Percentiles rank a stretch among this genome's conserved stretches.
Conservation (phyloP, 2,797 vertebrate species). For the Gorsachius magnificus region DNA sequence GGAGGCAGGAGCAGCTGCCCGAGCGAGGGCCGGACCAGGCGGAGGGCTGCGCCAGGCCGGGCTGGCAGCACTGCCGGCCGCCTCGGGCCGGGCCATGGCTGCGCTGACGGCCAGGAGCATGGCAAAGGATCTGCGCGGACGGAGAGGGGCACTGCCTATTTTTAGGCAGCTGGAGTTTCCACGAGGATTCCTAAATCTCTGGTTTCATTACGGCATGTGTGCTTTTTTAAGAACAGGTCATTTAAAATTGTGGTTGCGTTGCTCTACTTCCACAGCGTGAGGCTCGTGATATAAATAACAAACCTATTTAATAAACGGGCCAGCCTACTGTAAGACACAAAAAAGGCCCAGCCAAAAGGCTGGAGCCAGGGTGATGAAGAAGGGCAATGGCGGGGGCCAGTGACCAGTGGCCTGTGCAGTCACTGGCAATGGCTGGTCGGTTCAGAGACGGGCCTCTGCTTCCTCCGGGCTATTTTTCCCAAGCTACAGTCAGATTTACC, state of each 20-base stretch:
- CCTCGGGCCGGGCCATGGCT: neutral
- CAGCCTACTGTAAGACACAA: neutral
- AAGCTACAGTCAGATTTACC: neutral
- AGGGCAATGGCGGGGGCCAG: neutral
- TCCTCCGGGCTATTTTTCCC: neutral
- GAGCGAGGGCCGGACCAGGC: neutral
- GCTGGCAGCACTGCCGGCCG: neutral
- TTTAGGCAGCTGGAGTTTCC: slow-evolving; percentile 64
- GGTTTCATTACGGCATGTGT: slow-evolving; percentile 55
- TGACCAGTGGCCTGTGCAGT: neutral
- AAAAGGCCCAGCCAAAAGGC: neutral
- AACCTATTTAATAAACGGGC: neutral
- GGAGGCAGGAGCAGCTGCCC: neutral
- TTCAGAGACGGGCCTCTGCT: neutral
- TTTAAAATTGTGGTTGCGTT: slow-evolving; percentile 36
- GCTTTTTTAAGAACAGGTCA: slow-evolving; percentile 57
- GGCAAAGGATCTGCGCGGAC: neutral
- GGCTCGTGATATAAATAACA: slow-evolving; percentile 17
- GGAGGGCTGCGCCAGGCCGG: neutral
- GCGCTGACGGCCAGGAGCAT: neutral
- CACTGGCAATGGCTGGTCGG: neutral
- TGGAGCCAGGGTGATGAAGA: rapidly evolving
- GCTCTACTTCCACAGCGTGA: neutral
- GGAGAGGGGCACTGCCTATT: slow-evolving; percentile 18
- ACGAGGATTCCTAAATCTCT: slow-evolving; percentile 65